phyloP scores from a whole-genome alignment of 2,888 invertebrate genomes.

The Apamea sordens region DNA sequence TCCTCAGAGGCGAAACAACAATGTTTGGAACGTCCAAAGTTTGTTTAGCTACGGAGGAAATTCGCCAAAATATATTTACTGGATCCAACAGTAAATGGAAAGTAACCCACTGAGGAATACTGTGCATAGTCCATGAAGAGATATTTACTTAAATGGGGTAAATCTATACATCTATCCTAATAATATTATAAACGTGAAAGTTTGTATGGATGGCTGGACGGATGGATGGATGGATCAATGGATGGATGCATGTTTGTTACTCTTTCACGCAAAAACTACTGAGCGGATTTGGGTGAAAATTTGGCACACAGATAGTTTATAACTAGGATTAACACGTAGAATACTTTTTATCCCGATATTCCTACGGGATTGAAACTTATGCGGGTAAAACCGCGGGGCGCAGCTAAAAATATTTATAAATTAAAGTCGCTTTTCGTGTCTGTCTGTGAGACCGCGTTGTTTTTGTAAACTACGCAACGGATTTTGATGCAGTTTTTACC shows the following conservation, averaged over 20 bases:
- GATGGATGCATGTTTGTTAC: no score
- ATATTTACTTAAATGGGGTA: slow-evolving; percentile 34
- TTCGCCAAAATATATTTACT: slow-evolving; percentile 71
- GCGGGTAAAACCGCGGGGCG: no score
- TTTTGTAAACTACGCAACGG: background rate
- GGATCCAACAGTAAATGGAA: slow-evolving; percentile 67
- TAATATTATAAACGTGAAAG: no score
- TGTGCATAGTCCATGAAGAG: slow-evolving; percentile 32
- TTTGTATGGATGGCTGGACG: no score
- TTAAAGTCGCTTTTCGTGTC: background rate
- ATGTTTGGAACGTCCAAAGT: slow-evolving; percentile 66
- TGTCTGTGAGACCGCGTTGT: background rate
- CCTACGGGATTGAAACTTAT: no score
- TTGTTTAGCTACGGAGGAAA: slow-evolving; percentile 63
- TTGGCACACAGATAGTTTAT: no score
- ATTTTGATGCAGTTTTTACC: background rate
- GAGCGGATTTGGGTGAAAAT: no score
- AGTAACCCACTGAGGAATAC: slow-evolving; percentile 62
- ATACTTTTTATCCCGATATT: no score
- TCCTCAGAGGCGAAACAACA: slow-evolving; percentile 62
- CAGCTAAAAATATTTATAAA: background rate
- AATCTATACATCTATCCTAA: background rate
- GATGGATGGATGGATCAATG: no score
- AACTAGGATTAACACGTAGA: no score
- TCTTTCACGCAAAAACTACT: no score